phyloP scores from a whole-genome alignment of 2,113 vertebrate species.

The Rhinogobius similis region DNA sequence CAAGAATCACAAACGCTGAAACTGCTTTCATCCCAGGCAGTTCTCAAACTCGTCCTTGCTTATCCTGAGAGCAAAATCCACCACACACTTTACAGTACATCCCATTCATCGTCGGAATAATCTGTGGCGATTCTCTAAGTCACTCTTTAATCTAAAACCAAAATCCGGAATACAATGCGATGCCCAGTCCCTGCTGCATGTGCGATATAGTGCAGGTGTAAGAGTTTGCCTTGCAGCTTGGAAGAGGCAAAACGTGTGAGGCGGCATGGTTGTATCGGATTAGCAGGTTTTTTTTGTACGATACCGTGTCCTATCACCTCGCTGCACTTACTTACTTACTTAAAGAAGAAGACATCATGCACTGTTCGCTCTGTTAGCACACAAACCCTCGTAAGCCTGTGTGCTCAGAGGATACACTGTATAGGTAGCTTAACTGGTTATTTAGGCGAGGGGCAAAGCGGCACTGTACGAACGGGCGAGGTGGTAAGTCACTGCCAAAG shows the following conservation, averaged over 20 bases:
- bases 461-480: conserved; percentile 38
- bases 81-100: conserved; percentile 10
- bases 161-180: conserved; percentile 5
- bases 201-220: conserved; percentile 22
- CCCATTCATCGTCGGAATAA: conserved; percentile 28
- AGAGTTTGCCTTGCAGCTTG: conserved; percentile 64
- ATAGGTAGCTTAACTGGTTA: conserved; percentile 63
- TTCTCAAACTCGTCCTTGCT: conserved; percentile 56
- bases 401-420: conserved; percentile 61
- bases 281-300: conserved; percentile 46
- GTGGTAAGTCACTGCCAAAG: conserved; percentile 47
- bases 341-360: conserved; percentile 54
- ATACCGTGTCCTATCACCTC: conserved; percentile 57
- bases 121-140: background rate
- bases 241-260: conserved; percentile 54
- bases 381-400: conserved; percentile 55
- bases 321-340: conserved; percentile 62
- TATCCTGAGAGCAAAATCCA: conserved; percentile 37
- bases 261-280: conserved; percentile 58
- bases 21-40: conserved; percentile 33
- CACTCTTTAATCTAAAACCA: conserved; percentile 30
- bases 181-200: conserved; percentile 16
- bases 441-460: conserved; percentile 42
- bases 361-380: conserved; percentile 33
- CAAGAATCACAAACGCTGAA: conserved; percentile 42